A percentile compares a stretch with the other conserved stretches of the same genome.
Evolutionary conservation across 37 sponge, comb jelly and placozoan species (phyloP).

Genomic region (Diacarnus erythraeanus): DNA sequence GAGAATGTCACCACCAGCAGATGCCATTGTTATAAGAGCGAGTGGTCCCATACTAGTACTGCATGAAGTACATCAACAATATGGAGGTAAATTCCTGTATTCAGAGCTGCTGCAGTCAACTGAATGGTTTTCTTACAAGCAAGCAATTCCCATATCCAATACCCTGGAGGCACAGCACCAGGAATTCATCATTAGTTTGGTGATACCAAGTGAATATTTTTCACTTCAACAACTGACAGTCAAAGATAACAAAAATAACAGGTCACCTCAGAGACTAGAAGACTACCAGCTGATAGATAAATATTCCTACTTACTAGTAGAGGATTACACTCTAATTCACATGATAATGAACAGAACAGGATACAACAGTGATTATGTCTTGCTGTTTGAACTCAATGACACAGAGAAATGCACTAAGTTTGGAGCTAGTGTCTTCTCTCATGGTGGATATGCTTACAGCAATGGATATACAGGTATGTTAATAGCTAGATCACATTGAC

Average conservation of each 20-base stretch:
- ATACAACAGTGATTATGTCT: background rate
- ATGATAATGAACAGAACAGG: background rate
- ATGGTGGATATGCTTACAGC: background rate
- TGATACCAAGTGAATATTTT: slow-evolving; percentile 1
- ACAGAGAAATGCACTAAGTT: background rate
- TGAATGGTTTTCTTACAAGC: slow-evolving; percentile 12
- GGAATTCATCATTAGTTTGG: slow-evolving; percentile 3
- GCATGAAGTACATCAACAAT: background rate
- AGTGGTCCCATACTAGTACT: background rate
- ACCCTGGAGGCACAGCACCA: background rate
- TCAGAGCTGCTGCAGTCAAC: slow-evolving; percentile 2
- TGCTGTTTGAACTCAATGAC: background rate
- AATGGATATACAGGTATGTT: slow-evolving; percentile 4
- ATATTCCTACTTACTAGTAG: background rate
- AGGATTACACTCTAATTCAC: background rate
- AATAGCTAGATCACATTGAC: background rate
- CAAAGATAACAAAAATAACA: background rate
- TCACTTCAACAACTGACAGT: background rate
- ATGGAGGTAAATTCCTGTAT: background rate
- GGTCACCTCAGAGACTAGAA: background rate
- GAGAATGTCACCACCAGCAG: background rate
- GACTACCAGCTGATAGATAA: background rate
- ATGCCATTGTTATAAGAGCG: background rate
- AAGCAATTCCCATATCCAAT: background rate
- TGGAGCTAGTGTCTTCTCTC: background rate